Evolutionary conservation across 2,888 invertebrate species (phyloP).

Genomic region (Bembecia ichneumoniformis): DNA sequence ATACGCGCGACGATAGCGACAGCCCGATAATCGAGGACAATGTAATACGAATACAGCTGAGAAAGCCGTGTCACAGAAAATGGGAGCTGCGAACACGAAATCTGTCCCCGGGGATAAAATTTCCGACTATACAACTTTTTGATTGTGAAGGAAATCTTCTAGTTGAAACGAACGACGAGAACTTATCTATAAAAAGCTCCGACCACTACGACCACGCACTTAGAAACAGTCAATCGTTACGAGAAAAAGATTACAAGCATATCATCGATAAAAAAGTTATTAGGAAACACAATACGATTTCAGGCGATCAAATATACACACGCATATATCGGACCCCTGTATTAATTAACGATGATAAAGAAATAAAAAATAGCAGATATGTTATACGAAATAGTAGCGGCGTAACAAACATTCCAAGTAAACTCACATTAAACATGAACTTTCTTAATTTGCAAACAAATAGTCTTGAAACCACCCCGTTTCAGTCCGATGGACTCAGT

Average conservation of each 20-base stretch:
- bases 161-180: slow-evolving; percentile 74
- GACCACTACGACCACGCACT: slow-evolving; percentile 38
- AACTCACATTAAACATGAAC: slow-evolving; percentile 38
- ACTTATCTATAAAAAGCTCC: slow-evolving; percentile 60
- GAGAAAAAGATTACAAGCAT: slow-evolving; percentile 54
- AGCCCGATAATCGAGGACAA: slow-evolving; percentile 66
- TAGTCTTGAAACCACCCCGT: slow-evolving; percentile 48
- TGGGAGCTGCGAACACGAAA: slow-evolving; percentile 77
- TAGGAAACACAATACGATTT: slow-evolving; percentile 57
- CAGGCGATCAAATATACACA: slow-evolving; percentile 57
- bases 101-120: slow-evolving; percentile 71
- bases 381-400: slow-evolving; percentile 36
- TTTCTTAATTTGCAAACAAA: slow-evolving; percentile 39
- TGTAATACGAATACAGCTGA: slow-evolving; percentile 74
- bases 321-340: slow-evolving; percentile 44
- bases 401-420: slow-evolving; percentile 60
- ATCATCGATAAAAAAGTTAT: slow-evolving; percentile 40
- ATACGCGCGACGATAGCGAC: slow-evolving; percentile 58
- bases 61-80: slow-evolving; percentile 74
- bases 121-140: slow-evolving; percentile 76
- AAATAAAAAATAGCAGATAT: slow-evolving; percentile 27
- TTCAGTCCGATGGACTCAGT: slow-evolving; percentile 48
- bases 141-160: slow-evolving; percentile 75
- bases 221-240: slow-evolving; percentile 45
- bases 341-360: slow-evolving; percentile 19